A percentile compares a stretch with the other conserved stretches of the same genome.
These are phyloP conservation scores for Thalassophryne amazonica DNA, from an alignment of 2,797 vertebrate genomes.

Conservation along the genomic window DNA sequence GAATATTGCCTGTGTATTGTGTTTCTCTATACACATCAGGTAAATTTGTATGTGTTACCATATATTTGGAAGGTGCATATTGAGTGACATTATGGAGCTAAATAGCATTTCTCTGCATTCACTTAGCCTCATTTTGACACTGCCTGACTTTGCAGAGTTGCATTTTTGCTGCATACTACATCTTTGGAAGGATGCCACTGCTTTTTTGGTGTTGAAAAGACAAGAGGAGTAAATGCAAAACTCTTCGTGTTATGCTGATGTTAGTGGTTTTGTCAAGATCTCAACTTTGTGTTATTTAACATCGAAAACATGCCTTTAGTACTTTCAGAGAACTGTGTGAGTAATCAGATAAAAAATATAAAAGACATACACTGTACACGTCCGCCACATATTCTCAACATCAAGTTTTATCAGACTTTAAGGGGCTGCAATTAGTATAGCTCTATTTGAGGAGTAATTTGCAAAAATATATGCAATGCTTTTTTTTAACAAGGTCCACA, in stretches of 20 bases:
- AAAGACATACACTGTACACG: too few relatives aligned
- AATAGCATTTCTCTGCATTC: constrained; percentile 31
- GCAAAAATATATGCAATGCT: too few relatives aligned
- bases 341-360: constrained; percentile 37
- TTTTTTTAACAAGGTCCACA: too few relatives aligned
- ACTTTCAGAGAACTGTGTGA: constrained; percentile 23
- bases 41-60: constrained; percentile 9
- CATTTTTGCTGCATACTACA: constrained; percentile 33
- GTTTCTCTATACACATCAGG: constrained; percentile 17
- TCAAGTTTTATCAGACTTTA: too few relatives aligned
- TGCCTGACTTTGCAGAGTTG: constrained; percentile 34
- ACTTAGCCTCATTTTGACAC: constrained; percentile 34
- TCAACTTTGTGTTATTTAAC: constrained; percentile 46
- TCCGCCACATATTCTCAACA: too few relatives aligned
- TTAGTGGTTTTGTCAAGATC: constrained; percentile 40
- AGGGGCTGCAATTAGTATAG: too few relatives aligned
- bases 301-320: constrained; percentile 35
- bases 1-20: constrained; percentile 15
- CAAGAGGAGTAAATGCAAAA: constrained; percentile 29
- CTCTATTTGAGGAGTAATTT: too few relatives aligned
- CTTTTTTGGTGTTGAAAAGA: constrained; percentile 18
- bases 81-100: constrained; percentile 38
- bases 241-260: constrained; percentile 45
- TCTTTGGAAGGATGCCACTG: constrained; percentile 28
- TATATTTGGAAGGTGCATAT: constrained; percentile 36